Evolutionary conservation across 2,888 invertebrate species (phyloP), one percentile per base, ranked within the genome.

Genomic region (Coenonympha glycerion): DNA sequence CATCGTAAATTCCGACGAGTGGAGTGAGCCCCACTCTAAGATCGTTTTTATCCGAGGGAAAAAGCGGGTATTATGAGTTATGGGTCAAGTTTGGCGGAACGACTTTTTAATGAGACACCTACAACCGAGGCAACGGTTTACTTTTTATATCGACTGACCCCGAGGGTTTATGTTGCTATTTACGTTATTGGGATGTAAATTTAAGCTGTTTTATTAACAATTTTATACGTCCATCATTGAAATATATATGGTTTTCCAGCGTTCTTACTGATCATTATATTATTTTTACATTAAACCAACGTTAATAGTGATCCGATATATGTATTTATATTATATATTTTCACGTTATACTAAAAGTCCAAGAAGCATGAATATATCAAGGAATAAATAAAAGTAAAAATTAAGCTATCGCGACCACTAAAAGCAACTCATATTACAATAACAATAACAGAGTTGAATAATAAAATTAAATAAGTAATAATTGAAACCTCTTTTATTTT

Each of bases 1-100:
- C 73, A 73, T 77, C 74, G 77, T 77, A 78, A 76, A 79, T 77
- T 77, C 68, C 55, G 54, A 6, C 36, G 49, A 53, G 61, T 64
- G 66, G 56, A 24, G 36, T 56, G 61, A 59, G 57, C 53, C 59
- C 60, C 62, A 61, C 59, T 58, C 44, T 52, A 50, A 57, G 55
- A 45, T 53, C 60, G 61, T 71, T 66, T 73, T 71, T 71, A 71
- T 70, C 64, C 73, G 75, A 76, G 69, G 74, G 73, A 64, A 69
- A 67, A 70, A 72, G 68, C 36, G 36, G 26, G 18, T 75, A 70
- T 70, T 71, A 71, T 73, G 68, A 70, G 71, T 76, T 74, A 79
- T 73, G 73, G 66, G 58, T 56, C 36, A 76, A 78, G 69, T 78
- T 79, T 58, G 13, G 46, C 18, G 46, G 26, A 61, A 60, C 59